Conservation (phyloP, 2,113 vertebrate species). For the Crotalus horridus region DNA sequence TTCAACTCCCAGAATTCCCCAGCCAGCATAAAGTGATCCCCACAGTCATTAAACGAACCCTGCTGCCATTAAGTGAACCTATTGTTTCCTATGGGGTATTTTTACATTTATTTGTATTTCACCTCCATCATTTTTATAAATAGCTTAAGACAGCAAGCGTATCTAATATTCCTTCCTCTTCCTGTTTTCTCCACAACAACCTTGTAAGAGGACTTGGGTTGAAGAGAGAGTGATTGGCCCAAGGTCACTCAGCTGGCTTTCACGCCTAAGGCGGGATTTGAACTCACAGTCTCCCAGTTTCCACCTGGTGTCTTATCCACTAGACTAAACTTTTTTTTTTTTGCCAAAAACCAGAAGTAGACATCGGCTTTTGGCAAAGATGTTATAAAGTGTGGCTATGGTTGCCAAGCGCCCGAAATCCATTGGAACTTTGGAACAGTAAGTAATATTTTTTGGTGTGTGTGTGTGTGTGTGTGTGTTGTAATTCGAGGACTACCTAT, state of each 20-base stretch:
- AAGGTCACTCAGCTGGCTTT: not conserved
- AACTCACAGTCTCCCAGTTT: not conserved
- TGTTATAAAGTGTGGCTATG: not conserved
- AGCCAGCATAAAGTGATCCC: not conserved
- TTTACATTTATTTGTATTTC: not conserved
- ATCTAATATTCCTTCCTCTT: not conserved
- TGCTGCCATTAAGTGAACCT: not conserved
- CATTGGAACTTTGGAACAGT: not conserved
- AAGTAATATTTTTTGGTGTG: not conserved
- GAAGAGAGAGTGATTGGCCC: not conserved
- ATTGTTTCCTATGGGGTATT: not conserved
- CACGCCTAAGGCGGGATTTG: not conserved
- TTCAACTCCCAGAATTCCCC: not conserved
- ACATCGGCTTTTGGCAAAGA: no score
- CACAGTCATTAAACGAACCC: not conserved
- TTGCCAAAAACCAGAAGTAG: not conserved
- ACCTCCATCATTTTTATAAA: not conserved
- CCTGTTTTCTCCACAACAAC: not conserved
- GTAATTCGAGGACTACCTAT: not conserved
- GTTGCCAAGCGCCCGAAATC: not conserved
- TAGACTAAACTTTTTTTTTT: not conserved
- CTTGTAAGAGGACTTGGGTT: not conserved
- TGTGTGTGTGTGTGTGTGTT: not conserved
- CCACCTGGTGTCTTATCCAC: not conserved
- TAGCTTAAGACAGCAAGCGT: not conserved